phyloP scores from a whole-genome alignment of 2,797 vertebrate species.

The Xiphorhynchus erythropygius region DNA sequence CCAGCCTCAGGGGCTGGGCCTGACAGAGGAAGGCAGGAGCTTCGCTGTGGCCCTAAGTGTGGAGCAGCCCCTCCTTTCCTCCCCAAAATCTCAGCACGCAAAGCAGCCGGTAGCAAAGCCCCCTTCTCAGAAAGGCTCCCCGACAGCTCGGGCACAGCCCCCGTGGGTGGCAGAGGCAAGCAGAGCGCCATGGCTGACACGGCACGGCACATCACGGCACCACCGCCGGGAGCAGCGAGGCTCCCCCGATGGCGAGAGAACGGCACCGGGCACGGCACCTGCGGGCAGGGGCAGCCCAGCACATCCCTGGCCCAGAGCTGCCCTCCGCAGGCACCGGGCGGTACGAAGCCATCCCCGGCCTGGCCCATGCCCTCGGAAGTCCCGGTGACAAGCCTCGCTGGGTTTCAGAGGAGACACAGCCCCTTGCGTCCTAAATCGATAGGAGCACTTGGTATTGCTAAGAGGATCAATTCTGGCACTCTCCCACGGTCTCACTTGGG shows the following conservation, averaged over 20 bases:
- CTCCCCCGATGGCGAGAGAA: not conserved
- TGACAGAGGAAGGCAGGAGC: not conserved
- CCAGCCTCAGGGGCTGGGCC: not conserved
- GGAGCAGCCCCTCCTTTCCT: not conserved
- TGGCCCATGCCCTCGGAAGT: not conserved
- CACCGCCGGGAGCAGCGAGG: not conserved
- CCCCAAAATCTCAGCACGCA: not conserved
- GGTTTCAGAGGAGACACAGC: not conserved
- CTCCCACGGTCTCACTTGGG: not conserved
- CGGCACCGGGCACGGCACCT: accelerated
- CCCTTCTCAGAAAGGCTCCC: not conserved
- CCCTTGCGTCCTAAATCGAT: not conserved
- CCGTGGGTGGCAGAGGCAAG: not conserved
- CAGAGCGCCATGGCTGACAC: not conserved
- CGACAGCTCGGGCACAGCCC: not conserved
- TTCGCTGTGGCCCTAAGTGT: not conserved
- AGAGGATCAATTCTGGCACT: not conserved
- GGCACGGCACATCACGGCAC: accelerated
- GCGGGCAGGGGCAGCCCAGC: not conserved
- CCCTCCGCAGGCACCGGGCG: not conserved
- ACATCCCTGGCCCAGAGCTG: not conserved
- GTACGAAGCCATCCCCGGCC: not conserved
- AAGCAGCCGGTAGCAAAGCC: not conserved
- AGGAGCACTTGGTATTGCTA: not conserved
- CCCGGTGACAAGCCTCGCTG: not conserved